These are phyloP conservation scores for Peribatodes rhomboidaria DNA, from an alignment of 2,888 invertebrate genomes.

Conservation along the genomic window DNA sequence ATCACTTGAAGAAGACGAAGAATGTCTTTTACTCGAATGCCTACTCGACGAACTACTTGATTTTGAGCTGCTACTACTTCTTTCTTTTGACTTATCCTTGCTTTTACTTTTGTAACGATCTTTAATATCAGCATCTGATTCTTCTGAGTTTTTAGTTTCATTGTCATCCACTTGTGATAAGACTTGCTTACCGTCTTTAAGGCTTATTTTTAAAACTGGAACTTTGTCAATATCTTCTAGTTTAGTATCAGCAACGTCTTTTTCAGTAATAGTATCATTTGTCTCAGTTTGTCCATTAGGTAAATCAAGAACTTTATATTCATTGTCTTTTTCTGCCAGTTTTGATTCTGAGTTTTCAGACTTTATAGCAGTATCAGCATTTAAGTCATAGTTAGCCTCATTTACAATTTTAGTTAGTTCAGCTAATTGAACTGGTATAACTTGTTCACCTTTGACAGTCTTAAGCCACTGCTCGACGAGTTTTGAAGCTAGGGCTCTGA, in stretches of 20 bases:
- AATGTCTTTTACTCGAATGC: conserved; percentile 75
- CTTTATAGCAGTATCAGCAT: conserved; percentile 50
- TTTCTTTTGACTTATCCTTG: conserved; percentile 83
- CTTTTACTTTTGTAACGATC: conserved; percentile 71
- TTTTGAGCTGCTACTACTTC: conserved; percentile 59
- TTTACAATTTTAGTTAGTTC: conserved; percentile 76
- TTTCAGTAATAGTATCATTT: conserved; percentile 36
- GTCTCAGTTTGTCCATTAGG: conserved; percentile 26
- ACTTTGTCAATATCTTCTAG: conserved; percentile 49
- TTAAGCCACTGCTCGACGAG: conserved; percentile 96
- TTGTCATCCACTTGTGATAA: conserved; percentile 86
- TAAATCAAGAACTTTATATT: conserved; percentile 34
- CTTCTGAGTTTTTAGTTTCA: conserved; percentile 66
- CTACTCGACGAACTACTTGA: conserved; percentile 63
- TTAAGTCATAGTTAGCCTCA: conserved; percentile 62
- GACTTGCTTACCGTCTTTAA: conserved; percentile 91
- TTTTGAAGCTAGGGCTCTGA: conserved; percentile 91
- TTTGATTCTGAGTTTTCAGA: conserved; percentile 47
- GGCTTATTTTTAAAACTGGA: conserved; percentile 87
- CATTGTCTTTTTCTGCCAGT: conserved; percentile 41
- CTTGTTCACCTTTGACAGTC: conserved; percentile 93
- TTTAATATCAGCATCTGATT: conserved; percentile 68
- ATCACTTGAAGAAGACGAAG: conserved; percentile 69
- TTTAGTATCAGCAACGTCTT: conserved; percentile 45
- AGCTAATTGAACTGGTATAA: conserved; percentile 70